phyloP scores from a whole-genome alignment of 30 jellyfish, hydroid and myxozoan genomes.

The Cassiopea andromeda region DNA sequence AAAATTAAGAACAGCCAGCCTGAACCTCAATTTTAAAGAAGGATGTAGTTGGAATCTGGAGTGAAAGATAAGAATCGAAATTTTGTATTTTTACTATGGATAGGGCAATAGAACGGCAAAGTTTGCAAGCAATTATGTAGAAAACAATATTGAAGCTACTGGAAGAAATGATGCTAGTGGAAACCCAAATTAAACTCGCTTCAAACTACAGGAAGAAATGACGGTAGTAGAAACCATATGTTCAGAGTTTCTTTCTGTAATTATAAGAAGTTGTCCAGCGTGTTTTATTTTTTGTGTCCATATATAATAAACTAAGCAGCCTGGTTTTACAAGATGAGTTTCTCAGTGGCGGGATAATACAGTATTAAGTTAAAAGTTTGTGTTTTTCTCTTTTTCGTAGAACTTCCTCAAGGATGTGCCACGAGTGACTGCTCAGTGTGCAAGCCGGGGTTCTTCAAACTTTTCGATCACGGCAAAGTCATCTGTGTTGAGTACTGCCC shows the following conservation, averaged over 20 bases:
- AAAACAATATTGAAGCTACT: no score
- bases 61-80: no score
- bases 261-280: background rate
- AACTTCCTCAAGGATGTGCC: constrained; percentile 25
- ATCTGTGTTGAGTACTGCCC: constrained; percentile 33
- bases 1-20: no score
- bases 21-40: no score
- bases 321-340: background rate
- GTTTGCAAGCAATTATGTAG: no score
- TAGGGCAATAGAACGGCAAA: no score
- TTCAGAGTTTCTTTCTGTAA: background rate
- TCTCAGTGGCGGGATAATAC: background rate
- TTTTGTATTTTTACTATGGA: no score
- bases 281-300: background rate
- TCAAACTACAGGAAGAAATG: background rate
- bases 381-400: background rate
- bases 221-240: background rate
- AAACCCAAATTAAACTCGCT: no score
- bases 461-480: constrained; percentile 23
- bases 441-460: constrained; percentile 5
- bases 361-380: background rate
- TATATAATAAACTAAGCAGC: background rate
- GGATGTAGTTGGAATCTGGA: no score
- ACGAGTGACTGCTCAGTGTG: constrained; percentile 30
- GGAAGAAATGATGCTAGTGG: no score